Conservation (phyloP, 2,888 invertebrate species). For the Ennomos fuscantarius region DNA sequence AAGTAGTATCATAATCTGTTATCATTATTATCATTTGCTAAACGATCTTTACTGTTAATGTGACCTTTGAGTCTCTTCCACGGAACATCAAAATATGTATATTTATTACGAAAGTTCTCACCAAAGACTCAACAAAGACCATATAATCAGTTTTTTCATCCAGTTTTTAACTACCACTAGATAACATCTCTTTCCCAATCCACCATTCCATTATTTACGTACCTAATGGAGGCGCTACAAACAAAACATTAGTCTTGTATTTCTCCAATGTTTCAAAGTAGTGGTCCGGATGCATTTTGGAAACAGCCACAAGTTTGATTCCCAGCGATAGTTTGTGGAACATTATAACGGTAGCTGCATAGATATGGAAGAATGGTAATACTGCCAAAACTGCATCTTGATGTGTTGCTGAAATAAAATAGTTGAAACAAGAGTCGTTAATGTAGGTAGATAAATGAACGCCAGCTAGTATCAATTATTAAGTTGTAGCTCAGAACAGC, state of each 20-base stretch:
- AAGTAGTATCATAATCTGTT: too few species aligned
- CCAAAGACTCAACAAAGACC: too few species aligned
- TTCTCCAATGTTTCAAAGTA: constrained; percentile 87
- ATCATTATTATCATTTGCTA: too few species aligned
- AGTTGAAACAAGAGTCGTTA: constrained; percentile 3
- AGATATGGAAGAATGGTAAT: constrained; percentile 93
- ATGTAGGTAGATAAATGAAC: constrained; percentile 5
- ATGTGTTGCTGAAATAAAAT: constrained; percentile 65
- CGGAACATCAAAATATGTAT: too few species aligned
- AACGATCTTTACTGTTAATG: too few species aligned
- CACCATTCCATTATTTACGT: constrained; percentile 38
- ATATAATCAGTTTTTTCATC: too few species aligned
- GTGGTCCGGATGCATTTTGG: constrained; percentile 89
- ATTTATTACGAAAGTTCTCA: too few species aligned
- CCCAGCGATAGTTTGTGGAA: constrained; percentile 86
- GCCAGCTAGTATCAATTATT: not conserved
- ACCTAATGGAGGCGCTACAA: constrained; percentile 92
- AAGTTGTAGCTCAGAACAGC: too few species aligned
- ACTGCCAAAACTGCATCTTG: constrained; percentile 88
- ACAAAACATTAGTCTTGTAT: constrained; percentile 86
- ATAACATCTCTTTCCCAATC: too few species aligned
- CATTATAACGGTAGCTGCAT: constrained; percentile 87
- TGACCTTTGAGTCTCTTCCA: too few species aligned
- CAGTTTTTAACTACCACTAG: too few species aligned
- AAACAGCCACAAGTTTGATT: constrained; percentile 87